These are phyloP conservation scores for Magallana ariakensis DNA, from an alignment of 1,140 invertebrate genomes.

Conservation along the genomic window DNA sequence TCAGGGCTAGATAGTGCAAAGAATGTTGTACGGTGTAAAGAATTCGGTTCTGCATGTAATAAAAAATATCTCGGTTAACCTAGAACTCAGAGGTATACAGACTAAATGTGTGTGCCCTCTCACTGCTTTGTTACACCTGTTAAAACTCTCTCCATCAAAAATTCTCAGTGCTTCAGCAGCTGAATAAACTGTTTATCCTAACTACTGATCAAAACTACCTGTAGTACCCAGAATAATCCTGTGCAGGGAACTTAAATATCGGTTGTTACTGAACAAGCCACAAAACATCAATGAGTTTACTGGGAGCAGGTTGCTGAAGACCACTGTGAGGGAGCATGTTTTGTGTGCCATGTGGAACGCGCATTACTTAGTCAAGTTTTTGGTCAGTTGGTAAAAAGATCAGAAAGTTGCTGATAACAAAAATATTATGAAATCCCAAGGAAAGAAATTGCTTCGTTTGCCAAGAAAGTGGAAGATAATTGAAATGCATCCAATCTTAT, in stretches of 20 bases:
- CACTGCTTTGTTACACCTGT: not conserved
- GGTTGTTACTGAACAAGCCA: not conserved
- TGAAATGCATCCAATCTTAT: not conserved
- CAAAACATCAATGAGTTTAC: not conserved
- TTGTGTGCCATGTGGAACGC: not conserved
- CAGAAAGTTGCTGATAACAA: conserved; percentile 12
- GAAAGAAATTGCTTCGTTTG: not conserved
- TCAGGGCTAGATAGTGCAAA: too few species aligned
- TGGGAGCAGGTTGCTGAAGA: not conserved
- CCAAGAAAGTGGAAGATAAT: conserved; percentile 19
- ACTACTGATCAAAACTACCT: conserved; percentile 21
- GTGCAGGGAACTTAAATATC: too few species aligned
- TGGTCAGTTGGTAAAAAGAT: conserved; percentile 18
- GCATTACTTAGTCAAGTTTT: conserved; percentile 1
- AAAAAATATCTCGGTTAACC: too few species aligned
- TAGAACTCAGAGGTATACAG: too few species aligned
- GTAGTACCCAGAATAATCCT: not conserved
- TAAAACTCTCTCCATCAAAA: not conserved
- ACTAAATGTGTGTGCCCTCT: too few species aligned
- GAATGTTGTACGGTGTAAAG: too few species aligned
- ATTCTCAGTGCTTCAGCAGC: not conserved
- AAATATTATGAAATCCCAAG: conserved; percentile 7
- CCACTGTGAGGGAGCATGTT: not conserved
- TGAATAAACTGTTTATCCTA: conserved; percentile 31
- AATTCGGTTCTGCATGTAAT: too few species aligned